These are phyloP conservation scores for Himantopus leucocephalus DNA, from an alignment of 2,113 vertebrate species.

Conservation along the genomic window DNA sequence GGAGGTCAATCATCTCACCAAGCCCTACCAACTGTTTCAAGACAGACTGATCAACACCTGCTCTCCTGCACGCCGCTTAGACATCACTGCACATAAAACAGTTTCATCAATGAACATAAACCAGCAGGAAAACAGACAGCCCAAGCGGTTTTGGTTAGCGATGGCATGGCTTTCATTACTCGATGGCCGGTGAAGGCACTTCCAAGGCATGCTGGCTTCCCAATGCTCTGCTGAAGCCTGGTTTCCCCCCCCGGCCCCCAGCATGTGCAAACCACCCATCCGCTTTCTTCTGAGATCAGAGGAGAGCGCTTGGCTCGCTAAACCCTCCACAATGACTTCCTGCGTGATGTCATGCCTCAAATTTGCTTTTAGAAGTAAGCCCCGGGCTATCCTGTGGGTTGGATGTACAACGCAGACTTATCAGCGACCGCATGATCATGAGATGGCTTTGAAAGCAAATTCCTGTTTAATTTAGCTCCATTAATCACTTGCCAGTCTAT, in stretches of 20 bases:
- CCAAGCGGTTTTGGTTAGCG: neutral
- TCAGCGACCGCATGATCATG: neutral
- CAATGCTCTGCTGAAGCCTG: neutral
- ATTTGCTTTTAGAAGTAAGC: constrained; percentile 5
- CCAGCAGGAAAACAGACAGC: neutral
- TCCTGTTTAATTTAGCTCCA: neutral
- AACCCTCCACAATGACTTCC: neutral
- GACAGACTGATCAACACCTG: neutral
- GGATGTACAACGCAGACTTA: neutral
- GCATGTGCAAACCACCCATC: constrained; percentile 12
- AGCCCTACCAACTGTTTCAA: neutral
- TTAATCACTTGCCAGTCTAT: neutral
- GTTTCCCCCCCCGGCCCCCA: neutral
- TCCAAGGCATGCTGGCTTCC: neutral
- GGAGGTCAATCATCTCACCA: neutral
- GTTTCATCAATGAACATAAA: neutral
- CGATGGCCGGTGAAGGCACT: neutral
- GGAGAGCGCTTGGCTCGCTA: neutral
- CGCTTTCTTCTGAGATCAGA: constrained; percentile 36
- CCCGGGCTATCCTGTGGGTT: neutral
- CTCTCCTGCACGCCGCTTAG: neutral
- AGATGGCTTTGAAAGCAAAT: constrained; percentile 27
- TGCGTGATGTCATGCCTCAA: constrained; percentile 47
- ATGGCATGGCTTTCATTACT: neutral
- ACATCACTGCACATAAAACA: neutral